phyloP scores from a whole-genome alignment of 2,888 invertebrate species.

The Sarcophaga subvicina region DNA sequence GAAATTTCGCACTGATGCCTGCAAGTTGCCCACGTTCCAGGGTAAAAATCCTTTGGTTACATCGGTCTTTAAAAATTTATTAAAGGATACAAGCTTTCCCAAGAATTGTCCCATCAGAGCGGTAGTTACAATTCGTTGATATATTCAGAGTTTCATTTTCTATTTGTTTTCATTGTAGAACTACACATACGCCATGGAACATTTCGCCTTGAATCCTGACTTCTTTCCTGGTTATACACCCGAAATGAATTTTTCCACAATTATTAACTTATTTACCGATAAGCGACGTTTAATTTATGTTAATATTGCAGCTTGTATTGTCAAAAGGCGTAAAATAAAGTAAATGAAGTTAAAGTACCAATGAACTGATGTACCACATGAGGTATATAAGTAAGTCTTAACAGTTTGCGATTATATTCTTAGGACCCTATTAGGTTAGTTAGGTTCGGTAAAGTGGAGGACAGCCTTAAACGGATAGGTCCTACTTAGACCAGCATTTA shows the following conservation, averaged over 20 bases:
- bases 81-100: conserved; percentile 5
- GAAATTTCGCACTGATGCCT: background rate
- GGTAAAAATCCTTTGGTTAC: conserved; percentile 1
- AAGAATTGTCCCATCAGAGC: conserved; percentile 16
- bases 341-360: background rate
- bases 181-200: background rate
- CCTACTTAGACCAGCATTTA: no score
- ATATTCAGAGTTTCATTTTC: background rate
- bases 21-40: conserved; percentile 1
- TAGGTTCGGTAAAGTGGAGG: no score
- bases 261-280: background rate
- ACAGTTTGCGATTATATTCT: no score
- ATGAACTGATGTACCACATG: background rate
- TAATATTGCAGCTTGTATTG: background rate
- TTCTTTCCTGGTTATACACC: conserved; percentile 39
- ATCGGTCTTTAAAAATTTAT: background rate
- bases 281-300: conserved; percentile 1
- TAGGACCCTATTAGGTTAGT: no score
- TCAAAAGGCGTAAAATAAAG: background rate
- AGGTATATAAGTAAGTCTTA: background rate
- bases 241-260: conserved; percentile 34
- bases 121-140: background rate
- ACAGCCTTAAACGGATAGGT: no score
- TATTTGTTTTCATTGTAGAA: conserved; percentile 15
- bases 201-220: conserved; percentile 41